A percentile compares a stretch with the other conserved stretches of the same genome.
Evolutionary conservation across 2,888 invertebrate genomes (phyloP).

Genomic region (Pachycephus smyrnensis): DNA sequence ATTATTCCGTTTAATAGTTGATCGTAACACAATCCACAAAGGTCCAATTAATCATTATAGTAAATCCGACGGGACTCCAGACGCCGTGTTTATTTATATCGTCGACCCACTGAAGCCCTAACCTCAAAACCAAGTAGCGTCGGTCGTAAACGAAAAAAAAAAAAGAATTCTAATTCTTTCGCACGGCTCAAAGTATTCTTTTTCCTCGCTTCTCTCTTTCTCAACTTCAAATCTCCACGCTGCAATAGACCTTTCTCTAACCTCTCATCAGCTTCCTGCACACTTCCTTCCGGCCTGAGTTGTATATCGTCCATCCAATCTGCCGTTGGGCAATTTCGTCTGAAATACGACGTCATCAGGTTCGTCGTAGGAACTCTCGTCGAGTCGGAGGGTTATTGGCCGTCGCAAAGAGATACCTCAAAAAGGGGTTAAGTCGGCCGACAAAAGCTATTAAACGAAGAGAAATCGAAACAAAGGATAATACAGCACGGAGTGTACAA

Average conservation of each 20-base stretch:
- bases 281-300: constrained; percentile 45
- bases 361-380: constrained; percentile 35
- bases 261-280: constrained; percentile 29
- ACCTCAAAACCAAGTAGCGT: background rate
- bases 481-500: background rate
- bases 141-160: background rate
- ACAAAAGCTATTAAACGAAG: background rate
- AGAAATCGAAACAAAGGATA: background rate
- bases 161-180: background rate
- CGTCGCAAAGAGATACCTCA: background rate
- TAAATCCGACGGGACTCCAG: background rate
- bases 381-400: constrained; percentile 6
- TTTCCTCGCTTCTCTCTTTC: background rate
- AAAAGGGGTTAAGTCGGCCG: background rate
- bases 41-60: background rate
- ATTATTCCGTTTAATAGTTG: background rate
- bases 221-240: background rate
- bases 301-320: constrained; percentile 67
- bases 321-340: constrained; percentile 63
- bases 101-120: background rate
- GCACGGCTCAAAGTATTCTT: background rate
- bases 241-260: background rate
- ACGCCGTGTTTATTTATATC: background rate
- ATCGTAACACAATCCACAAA: background rate
- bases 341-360: constrained; percentile 66